Percentiles rank a stretch among this genome's conserved stretches.
Conservation (phyloP, 2,113 vertebrate species). For the Tragelaphus imberbis region DNA sequence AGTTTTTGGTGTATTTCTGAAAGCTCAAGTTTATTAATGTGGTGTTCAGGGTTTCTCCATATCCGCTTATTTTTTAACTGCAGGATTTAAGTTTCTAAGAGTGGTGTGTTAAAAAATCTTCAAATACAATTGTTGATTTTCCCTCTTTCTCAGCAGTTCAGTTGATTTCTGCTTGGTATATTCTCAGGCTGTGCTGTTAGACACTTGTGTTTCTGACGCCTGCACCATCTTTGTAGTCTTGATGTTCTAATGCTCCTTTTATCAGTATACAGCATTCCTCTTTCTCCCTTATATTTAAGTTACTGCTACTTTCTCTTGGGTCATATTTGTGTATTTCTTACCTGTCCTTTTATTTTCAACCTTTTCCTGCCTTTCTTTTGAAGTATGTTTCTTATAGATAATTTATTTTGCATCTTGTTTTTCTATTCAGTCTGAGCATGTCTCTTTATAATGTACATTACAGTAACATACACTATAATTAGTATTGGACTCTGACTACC, state of each 20-base stretch:
- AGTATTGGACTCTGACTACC: not conserved
- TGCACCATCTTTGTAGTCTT: not conserved
- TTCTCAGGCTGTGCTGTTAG: not conserved
- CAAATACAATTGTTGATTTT: not conserved
- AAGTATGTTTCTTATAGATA: not conserved
- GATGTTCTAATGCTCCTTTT: not conserved
- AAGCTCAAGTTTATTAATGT: not conserved
- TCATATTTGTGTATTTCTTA: not conserved
- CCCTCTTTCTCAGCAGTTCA: too few relatives aligned
- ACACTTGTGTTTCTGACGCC: not conserved
- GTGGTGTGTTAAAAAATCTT: not conserved
- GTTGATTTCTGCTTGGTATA: fast-evolving
- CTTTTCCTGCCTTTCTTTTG: not conserved
- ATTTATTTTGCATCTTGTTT: not conserved
- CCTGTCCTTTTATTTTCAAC: not conserved
- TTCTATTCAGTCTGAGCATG: not conserved
- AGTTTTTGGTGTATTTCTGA: not conserved
- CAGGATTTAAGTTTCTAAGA: not conserved
- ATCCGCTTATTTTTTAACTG: not conserved
- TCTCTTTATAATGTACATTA: not conserved
- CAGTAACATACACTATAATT: not conserved
- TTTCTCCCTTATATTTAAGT: not conserved
- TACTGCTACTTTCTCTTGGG: not conserved
- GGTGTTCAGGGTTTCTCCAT: not conserved
- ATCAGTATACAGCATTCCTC: not conserved